Evolutionary conservation across 2,888 invertebrate species (phyloP), one percentile per base, ranked within the genome.

Genomic region (Cephalotes varians): DNA sequence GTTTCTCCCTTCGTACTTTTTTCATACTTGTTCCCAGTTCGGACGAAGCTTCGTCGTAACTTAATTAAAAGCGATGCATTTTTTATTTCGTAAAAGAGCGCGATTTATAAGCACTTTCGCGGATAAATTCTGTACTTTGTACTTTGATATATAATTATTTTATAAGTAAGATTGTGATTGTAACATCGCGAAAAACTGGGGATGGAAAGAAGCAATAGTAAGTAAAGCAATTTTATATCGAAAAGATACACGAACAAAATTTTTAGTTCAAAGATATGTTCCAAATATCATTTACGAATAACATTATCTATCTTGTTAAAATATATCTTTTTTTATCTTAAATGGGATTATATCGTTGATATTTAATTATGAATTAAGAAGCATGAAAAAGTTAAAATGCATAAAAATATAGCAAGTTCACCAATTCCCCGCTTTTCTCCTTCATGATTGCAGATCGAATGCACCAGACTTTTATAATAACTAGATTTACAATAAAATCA

Each of bases 101-200:
- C 76, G 54, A 56, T 81, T 60, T 56, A 73, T 67, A 51, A 81
- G 58, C 65, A 21, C 51, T 7, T 62, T 49, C 67, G 56, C 62
- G 54, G 58, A 65, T 65, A 51, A 54, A 18, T 71, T 54, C 67
- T 82, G 77, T 44, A 44, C 84, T 84, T 87, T 87, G 82, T 84
- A 87, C 87, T 86, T 81, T 82, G 51, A 79, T n/a, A n/a, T n/a
- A n/a, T 79, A 83, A 82, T 82, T 77, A 71, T 65, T 69, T 86
- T 21, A 49, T 76, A 87, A 84, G 58, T 82, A 87, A 81, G 85
- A 87, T 87, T 87, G 85, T 87, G 87, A 82, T 87, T 83, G 85
- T 85, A 83, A 79, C 34, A 21, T 69, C 56, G 56, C 67, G 56
- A 44, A 58, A 56, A 54, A 58, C 5, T 56, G 25, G 10, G 15